These are phyloP conservation scores for Eledone cirrhosa DNA, from an alignment of 2,888 invertebrate species.

Conservation along the genomic window DNA sequence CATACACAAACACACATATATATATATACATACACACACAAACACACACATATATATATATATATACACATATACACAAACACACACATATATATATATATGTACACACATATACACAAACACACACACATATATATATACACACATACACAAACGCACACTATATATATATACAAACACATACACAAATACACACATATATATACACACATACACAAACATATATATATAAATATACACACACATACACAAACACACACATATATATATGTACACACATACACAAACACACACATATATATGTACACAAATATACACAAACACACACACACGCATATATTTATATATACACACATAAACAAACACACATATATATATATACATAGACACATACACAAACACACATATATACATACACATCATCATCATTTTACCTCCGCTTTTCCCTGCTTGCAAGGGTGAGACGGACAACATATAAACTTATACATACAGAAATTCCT, in stretches of 20 bases:
- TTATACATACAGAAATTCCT: neutral
- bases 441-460: too few relatives aligned
- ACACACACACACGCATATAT: neutral
- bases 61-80: neutral
- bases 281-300: neutral
- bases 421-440: too few relatives aligned
- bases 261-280: neutral
- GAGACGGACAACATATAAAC: neutral
- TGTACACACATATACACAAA: neutral
- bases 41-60: neutral
- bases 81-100: neutral
- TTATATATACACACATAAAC: neutral
- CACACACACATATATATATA: neutral
- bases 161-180: neutral
- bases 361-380: neutral
- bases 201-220: neutral
- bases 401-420: too few relatives aligned
- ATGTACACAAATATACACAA: neutral
- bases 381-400: neutral
- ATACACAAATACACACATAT: neutral
- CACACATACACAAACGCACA: neutral
- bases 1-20: too few relatives aligned
- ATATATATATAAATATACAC: neutral
- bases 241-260: neutral
- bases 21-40: neutral